Evolutionary conservation across 2,888 invertebrate genomes (phyloP), one percentile per base, ranked within the genome.

Genomic region (Harpagoxenus sublaevis): DNA sequence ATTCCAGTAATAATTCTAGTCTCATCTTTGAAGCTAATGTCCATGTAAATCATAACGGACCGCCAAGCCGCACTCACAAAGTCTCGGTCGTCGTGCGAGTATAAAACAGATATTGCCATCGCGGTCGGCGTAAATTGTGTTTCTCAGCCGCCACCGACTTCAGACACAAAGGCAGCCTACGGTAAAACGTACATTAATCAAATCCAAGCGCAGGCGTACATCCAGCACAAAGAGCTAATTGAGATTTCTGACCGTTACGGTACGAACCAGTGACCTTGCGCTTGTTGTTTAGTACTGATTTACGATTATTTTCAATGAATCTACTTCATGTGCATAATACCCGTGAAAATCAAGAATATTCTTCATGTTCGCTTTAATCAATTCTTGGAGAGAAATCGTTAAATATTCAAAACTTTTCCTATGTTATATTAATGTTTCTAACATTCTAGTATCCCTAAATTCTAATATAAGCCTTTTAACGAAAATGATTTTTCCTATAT

Each of bases 171-270:
- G 91, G 91, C 85, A 84, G 75, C 78, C 81, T 82, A 83, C 88
- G 79, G 75, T 87, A 85, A 90, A 88, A 79, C 86, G 85, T 60
- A 84, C 91, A 90, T 90, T 90, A 90, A 90, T 90, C 90, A 90
- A 91, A 90, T 83, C 83, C 84, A 84, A 31, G 81, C 71, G 84
- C 86, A 75, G 71, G 83, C 63, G 79, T 81, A 60, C 81, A 55
- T 71, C 73, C 60, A 39, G 66, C 84, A 88, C 91, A 91, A 90
- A 91, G 91, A 86, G 71, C 84, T 91, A 90, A 90, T 90, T 90
- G 91, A 90, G 90, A 90, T 91, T 91, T 90, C 90, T 85, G 85
- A 86, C 81, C 63, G 60, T 28, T 53, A 63, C 35, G 3, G 45
- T 60, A 45, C 77, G 73, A 70, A 78, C 65, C 51, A 81, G 48